Evolutionary conservation across 2,797 vertebrate species (phyloP), one percentile per base, ranked within the genome.

Genomic region (Erithacus rubecula): DNA sequence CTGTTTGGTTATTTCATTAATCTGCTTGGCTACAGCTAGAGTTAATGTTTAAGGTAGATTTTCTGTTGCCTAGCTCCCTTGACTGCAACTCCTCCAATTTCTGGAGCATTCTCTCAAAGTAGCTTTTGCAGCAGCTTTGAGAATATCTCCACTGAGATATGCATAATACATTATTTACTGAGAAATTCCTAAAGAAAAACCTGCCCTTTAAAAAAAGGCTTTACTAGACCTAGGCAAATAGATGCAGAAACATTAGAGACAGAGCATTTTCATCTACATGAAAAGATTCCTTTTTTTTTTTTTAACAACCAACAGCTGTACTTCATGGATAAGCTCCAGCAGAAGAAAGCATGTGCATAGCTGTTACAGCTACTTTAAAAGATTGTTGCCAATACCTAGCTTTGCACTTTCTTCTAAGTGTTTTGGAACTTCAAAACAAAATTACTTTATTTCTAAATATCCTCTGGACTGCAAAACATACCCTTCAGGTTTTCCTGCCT

Each of bases 321-420:
- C 76, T 83, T 91, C 27, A 8, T 62, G 94, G 95, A 96, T 96
- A 96, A 96, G 82, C 51, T 58, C n/a, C 47, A 46, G 43, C 7
- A 81, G 69, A 91, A 89, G 51, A 76, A 92, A 95, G 91, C 4
- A 9, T 18, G 26, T 83, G 65, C 47, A 8, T 81, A 72, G 69
- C 43, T 78, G 29, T 81, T 83, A 69, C 8, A 85, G 65, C 21
- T 83, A 56, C 32, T 94, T 87, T 89, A n/a, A 85, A 93, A 59
- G 30, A 51, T 72, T 72, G 8, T 67, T 94, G 72, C 58, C 36
- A 89, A 10, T 81, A 72, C 76, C 21, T 81, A 75, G 34, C 22
- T 91, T 85, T 85, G 46, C 21, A 16, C 47, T 92, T 91, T 81
- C 22, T 92, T 78, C 58, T 80, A 36, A n/a, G 26, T 69, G 65